Evolutionary conservation across 2,797 vertebrate genomes (phyloP).

Genomic region (Lutra lutra): DNA sequence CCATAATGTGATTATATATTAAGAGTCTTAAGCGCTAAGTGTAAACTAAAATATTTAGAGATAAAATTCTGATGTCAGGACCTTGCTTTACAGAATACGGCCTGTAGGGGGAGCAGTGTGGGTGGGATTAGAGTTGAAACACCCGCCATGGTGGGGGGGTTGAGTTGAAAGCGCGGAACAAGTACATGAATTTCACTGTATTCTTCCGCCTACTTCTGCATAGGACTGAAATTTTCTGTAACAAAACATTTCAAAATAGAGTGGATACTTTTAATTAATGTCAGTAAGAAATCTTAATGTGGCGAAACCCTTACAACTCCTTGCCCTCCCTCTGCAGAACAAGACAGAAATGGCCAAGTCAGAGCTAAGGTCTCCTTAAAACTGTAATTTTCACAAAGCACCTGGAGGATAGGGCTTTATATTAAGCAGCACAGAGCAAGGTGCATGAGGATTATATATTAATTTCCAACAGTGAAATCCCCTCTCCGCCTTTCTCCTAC

Average conservation of each 20-base stretch:
- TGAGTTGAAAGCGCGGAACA: neutral
- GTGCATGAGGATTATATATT: neutral
- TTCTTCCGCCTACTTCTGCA: neutral
- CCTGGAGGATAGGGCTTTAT: neutral
- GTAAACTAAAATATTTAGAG: neutral
- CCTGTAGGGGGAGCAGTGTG: neutral
- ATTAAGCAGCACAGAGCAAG: neutral
- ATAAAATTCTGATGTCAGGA: neutral
- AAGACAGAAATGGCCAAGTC: neutral
- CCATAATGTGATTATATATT: neutral
- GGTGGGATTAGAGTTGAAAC: neutral
- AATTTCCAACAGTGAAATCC: neutral
- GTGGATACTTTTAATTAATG: neutral
- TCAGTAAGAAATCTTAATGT: neutral
- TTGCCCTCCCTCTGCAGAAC: neutral
- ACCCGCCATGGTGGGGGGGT: too few species aligned
- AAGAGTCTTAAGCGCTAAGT: neutral
- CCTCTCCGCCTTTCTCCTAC: neutral
- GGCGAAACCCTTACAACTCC: neutral
- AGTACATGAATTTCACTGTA: fast-evolving
- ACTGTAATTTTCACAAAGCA: neutral
- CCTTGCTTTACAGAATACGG: neutral
- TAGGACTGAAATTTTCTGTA: neutral
- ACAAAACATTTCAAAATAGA: neutral
- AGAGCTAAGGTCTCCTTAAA: neutral